A percentile compares a stretch with the other conserved stretches of the same genome.
These are phyloP conservation scores for Sweltsa coloradensis DNA, from an alignment of 1,140 invertebrate genomes.

Conservation along the genomic window DNA sequence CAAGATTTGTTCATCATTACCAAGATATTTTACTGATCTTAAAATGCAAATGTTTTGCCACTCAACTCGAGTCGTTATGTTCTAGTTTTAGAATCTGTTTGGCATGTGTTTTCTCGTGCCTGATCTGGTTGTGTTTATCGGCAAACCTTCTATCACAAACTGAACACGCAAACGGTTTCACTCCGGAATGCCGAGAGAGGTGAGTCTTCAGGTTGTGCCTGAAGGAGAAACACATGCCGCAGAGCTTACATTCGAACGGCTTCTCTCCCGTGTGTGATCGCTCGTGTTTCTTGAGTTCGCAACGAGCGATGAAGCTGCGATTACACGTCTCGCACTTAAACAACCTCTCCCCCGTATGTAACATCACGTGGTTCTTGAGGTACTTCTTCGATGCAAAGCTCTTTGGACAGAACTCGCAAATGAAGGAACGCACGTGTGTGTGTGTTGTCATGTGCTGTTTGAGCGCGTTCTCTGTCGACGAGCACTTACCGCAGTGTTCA, in stretches of 20 bases:
- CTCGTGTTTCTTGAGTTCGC: neutral
- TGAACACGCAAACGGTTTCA: constrained; percentile 5
- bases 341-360: neutral
- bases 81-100: no score
- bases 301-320: neutral
- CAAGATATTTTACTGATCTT: no score
- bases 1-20: no score
- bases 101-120: neutral
- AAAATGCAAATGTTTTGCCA: no score
- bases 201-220: neutral
- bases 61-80: no score
- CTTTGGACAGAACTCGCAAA: constrained; percentile 1
- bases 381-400: neutral
- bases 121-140: neutral
- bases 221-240: neutral
- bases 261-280: constrained; percentile 8
- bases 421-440: constrained; percentile 1
- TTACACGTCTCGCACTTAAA: neutral
- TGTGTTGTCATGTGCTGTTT: neutral
- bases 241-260: neutral
- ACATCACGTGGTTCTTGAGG: constrained; percentile 3
- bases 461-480: no score
- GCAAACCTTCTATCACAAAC: constrained; percentile 2
- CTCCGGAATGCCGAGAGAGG: constrained; percentile 2
- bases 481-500: no score